A percentile compares a stretch with the other conserved stretches of the same genome.
Conservation (phyloP, 2,888 invertebrate genomes). For the Glyphotaelius pellucidus region DNA sequence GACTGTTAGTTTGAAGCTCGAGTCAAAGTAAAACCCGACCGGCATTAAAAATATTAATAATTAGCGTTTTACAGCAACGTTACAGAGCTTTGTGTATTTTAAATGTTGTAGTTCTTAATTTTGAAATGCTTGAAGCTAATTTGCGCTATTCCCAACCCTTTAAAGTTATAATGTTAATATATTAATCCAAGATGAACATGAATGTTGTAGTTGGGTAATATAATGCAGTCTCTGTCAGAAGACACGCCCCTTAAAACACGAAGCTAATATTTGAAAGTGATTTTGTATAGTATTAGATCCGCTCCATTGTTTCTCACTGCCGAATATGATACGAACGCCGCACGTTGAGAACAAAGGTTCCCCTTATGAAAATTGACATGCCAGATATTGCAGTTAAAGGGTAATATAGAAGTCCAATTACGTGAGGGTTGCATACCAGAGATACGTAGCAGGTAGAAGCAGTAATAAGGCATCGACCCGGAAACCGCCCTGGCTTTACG, state of each 20-base stretch:
- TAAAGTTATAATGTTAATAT: background rate
- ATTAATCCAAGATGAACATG: background rate
- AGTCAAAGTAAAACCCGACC: background rate
- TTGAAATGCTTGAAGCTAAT: background rate
- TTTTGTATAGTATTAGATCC: background rate
- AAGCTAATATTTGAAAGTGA: constrained; percentile 10
- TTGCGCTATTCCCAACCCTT: background rate
- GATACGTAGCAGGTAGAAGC: background rate
- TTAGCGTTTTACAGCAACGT: background rate
- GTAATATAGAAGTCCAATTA: constrained; percentile 28
- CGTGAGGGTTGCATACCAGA: constrained; percentile 33
- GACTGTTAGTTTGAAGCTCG: background rate
- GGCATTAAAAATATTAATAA: background rate
- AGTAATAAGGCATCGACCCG: constrained; percentile 33
- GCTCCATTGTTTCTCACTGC: constrained; percentile 9
- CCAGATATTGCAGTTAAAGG: constrained; percentile 33
- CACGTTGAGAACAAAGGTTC: background rate
- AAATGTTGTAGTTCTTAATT: background rate
- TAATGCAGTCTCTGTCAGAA: background rate
- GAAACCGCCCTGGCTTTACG: constrained; percentile 32
- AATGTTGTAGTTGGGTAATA: background rate
- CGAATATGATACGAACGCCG: background rate
- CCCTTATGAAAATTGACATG: constrained; percentile 48
- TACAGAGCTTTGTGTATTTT: background rate
- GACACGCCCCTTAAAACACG: background rate